Conservation (phyloP, 37 sponge, comb jelly and placozoan genomes). For the Mnemiopsis leidyi region DNA sequence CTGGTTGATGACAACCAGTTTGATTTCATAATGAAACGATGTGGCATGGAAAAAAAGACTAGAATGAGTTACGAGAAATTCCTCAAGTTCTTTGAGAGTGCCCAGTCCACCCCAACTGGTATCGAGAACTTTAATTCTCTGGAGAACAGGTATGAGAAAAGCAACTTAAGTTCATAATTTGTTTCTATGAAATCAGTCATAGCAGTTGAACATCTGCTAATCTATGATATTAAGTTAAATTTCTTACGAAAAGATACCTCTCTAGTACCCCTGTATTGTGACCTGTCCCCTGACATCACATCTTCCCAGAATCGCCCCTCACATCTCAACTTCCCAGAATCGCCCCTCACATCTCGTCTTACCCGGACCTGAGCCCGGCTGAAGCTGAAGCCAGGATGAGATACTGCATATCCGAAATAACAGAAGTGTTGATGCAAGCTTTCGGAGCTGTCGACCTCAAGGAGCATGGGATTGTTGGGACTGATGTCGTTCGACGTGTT, state of each 20-base stretch:
- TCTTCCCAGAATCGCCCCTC: conserved; percentile 19
- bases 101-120: not conserved
- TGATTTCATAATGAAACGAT: conserved; percentile 11
- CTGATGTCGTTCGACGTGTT: conserved; percentile 27
- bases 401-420: conserved; percentile 49
- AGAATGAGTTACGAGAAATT: conserved; percentile 62
- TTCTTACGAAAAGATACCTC: not conserved
- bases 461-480: conserved; percentile 23
- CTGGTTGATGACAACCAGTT: conserved; percentile 63
- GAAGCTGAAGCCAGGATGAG: conserved; percentile 4
- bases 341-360: conserved; percentile 41
- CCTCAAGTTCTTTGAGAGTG: conserved; percentile 52
- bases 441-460: conserved; percentile 43
- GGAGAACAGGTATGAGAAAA: conserved; percentile 20
- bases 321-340: not conserved
- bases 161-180: no score
- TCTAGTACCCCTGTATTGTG: not conserved
- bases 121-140: conserved; percentile 43
- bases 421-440: conserved; percentile 48
- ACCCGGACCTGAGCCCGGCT: conserved; percentile 30
- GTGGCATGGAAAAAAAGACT: conserved; percentile 56
- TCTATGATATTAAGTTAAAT: not conserved
- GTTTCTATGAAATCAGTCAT: no score
- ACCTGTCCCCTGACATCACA: not conserved
- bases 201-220: no score